phyloP scores from a whole-genome alignment of 2,888 invertebrate genomes.

The Unio pictorum region DNA sequence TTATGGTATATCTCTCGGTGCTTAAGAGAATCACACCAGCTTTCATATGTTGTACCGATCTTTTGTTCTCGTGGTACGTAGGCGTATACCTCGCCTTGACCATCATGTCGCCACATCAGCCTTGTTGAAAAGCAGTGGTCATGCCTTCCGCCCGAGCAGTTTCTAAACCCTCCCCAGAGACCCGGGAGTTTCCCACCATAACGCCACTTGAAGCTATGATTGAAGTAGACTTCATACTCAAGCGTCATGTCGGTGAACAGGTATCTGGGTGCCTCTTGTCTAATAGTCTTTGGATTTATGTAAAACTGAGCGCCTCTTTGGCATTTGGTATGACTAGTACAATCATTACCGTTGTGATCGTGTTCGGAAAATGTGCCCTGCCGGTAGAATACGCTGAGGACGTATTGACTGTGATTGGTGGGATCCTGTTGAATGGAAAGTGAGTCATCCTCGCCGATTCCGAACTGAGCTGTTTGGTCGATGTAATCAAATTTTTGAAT shows the following conservation, averaged over 20 bases:
- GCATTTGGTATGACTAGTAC: conserved; percentile 1
- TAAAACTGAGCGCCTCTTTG: conserved; percentile 34
- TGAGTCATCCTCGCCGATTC: conserved; percentile 6
- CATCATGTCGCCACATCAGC: conserved; percentile 54
- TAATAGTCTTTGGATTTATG: conserved; percentile 13
- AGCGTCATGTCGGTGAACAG: conserved; percentile 18
- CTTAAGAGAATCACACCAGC: conserved; percentile 10
- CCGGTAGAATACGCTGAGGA: conserved; percentile 24
- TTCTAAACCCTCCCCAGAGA: conserved; percentile 39
- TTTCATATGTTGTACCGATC: conserved; percentile 12
- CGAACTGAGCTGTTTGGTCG: no score
- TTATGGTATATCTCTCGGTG: conserved; percentile 1
- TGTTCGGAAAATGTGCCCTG: no score
- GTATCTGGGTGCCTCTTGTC: background rate
- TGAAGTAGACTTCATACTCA: conserved; percentile 37
- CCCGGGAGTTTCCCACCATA: conserved; percentile 55
- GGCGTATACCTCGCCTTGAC: conserved; percentile 53
- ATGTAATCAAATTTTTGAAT: no score
- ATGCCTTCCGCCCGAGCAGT: conserved; percentile 48
- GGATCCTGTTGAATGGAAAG: conserved; percentile 25
- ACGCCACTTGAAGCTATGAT: conserved; percentile 18
- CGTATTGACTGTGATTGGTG: conserved; percentile 15
- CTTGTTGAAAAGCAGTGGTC: conserved; percentile 51
- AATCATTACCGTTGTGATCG: no score
- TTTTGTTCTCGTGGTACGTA: conserved; percentile 45